A percentile compares a stretch with the other conserved stretches of the same genome.
phyloP scores from a whole-genome alignment of 2,888 invertebrate species.

The Cactoblastis cactorum region DNA sequence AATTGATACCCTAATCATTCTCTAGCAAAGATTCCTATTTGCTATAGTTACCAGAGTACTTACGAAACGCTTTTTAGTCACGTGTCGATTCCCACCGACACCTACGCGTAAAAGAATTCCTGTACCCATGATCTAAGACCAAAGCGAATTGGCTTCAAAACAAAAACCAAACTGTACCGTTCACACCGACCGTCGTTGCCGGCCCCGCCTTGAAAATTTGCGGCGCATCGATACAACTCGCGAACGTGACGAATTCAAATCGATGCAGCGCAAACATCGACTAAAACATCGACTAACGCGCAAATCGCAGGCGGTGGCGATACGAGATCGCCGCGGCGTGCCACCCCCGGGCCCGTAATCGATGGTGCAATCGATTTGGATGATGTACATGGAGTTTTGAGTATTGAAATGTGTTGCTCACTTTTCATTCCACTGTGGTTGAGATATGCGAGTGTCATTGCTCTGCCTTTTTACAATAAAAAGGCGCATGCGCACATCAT shows the following conservation, averaged over 20 bases:
- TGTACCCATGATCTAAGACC: neutral
- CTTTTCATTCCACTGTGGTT: neutral
- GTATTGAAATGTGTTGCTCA: neutral
- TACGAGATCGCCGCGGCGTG: slow-evolving; percentile 43
- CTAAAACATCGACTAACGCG: slow-evolving; percentile 47
- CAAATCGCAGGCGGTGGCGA: slow-evolving; percentile 58
- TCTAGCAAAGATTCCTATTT: no score
- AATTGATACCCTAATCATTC: no score
- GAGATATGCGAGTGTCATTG: no score
- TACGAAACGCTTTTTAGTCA: no score
- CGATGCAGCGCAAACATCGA: slow-evolving; percentile 51
- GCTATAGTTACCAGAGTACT: no score
- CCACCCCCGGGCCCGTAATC: slow-evolving; percentile 36
- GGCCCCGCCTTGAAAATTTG: slow-evolving; percentile 57
- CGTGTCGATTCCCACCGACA: no score
- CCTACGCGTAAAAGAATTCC: no score
- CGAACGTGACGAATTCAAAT: slow-evolving; percentile 63
- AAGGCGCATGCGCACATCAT: no score
- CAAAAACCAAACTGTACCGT: slow-evolving; percentile 19
- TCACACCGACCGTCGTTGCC: slow-evolving; percentile 46
- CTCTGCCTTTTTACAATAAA: no score
- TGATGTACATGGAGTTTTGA: slow-evolving; percentile 27
- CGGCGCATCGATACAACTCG: slow-evolving; percentile 42
- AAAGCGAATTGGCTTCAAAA: neutral
- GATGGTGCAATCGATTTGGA: slow-evolving; percentile 18